Evolutionary conservation across 2,888 invertebrate species (phyloP).

Genomic region (Tholera decimalis): DNA sequence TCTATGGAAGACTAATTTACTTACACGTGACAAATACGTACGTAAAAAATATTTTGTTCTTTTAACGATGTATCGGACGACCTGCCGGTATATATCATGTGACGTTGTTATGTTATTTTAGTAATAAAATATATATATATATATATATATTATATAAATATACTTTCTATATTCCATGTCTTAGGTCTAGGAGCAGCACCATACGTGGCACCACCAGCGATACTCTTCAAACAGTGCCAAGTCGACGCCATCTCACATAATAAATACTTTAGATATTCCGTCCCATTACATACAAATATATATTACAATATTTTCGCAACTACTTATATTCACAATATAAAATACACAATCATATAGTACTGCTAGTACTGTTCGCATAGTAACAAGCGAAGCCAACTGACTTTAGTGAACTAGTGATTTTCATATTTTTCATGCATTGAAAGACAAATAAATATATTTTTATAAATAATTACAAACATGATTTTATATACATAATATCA

Average conservation of each 20-base stretch:
- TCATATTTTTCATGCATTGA: constrained; percentile 21
- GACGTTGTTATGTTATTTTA: constrained; percentile 8
- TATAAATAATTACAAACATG: too few species aligned
- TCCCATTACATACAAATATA: constrained; percentile 48
- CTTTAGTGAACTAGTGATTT: not conserved
- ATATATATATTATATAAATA: too few species aligned
- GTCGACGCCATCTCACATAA: constrained; percentile 42
- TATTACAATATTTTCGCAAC: constrained; percentile 37
- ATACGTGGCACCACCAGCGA: constrained; percentile 28
- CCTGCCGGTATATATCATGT: not conserved
- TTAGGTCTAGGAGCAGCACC: constrained; percentile 32
- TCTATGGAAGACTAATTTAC: constrained; percentile 42
- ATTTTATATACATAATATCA: not conserved
- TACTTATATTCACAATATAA: constrained; percentile 19
- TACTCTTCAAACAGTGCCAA: constrained; percentile 29
- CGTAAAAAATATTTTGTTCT: constrained; percentile 50
- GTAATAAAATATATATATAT: constrained; percentile 31
- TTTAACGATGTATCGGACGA: constrained; percentile 8
- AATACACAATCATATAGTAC: constrained; percentile 21
- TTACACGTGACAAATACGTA: too few species aligned
- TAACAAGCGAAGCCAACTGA: constrained; percentile 4
- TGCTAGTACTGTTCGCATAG: constrained; percentile 11
- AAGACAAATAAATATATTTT: not conserved
- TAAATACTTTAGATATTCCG: constrained; percentile 25
- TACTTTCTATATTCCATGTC: constrained; percentile 12